phyloP scores from a whole-genome alignment of 2,888 invertebrate species.

The Cylindroiulus punctatus region DNA sequence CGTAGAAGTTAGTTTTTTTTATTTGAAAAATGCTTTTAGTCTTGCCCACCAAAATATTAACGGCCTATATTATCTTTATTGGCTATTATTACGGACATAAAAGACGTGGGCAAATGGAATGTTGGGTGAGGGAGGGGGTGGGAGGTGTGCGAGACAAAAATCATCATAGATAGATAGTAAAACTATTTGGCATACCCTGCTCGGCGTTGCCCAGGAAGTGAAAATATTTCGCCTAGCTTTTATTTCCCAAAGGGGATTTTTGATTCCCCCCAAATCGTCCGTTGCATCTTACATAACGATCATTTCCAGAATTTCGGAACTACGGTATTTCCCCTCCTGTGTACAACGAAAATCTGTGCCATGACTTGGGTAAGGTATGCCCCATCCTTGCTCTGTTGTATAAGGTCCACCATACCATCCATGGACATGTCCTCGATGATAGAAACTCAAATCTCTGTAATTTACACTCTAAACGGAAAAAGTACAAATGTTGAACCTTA shows the following conservation, averaged over 20 bases:
- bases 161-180: background rate
- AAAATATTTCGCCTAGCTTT: background rate
- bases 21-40: slow-evolving; percentile 42
- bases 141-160: background rate
- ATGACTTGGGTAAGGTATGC: background rate
- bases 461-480: too few relatives aligned
- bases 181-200: background rate
- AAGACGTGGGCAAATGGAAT: slow-evolving; percentile 43
- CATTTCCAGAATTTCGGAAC: background rate
- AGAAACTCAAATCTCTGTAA: too few relatives aligned
- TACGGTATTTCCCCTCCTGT: background rate
- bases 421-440: too few relatives aligned
- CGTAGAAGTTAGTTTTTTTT: background rate
- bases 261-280: background rate
- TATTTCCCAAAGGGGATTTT: background rate
- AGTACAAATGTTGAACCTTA: too few relatives aligned
- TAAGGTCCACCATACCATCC: too few relatives aligned
- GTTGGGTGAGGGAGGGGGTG: background rate
- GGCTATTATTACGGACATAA: slow-evolving; percentile 34
- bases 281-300: background rate
- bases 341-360: background rate
- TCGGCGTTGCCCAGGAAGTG: background rate
- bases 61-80: slow-evolving; percentile 43
- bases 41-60: slow-evolving; percentile 47
- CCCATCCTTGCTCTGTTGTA: background rate